Evolutionary conservation across 2,113 vertebrate genomes (phyloP).

Genomic region (Anolis carolinensis): DNA sequence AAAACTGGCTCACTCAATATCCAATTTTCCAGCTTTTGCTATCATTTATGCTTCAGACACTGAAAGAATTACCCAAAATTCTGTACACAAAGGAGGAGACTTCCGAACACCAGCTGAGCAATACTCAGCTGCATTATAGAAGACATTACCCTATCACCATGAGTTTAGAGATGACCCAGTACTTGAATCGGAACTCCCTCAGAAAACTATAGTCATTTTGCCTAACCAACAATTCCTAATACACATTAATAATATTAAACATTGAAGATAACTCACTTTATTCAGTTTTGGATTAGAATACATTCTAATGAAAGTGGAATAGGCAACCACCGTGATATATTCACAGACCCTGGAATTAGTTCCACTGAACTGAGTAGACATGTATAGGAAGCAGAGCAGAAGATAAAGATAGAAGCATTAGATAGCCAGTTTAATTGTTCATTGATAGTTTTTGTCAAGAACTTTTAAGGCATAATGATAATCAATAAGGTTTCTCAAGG

Average conservation of each 20-base stretch:
- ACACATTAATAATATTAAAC: not conserved
- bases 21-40: not conserved
- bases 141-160: too few species aligned
- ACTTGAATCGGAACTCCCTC: not conserved
- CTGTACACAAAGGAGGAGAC: not conserved
- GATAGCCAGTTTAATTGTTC: constrained; percentile 25
- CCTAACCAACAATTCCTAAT: not conserved
- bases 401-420: not conserved
- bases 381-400: not conserved
- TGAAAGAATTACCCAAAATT: not conserved
- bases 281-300: not conserved
- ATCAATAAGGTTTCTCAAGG: not conserved
- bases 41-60: not conserved
- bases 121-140: not conserved
- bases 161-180: too few species aligned
- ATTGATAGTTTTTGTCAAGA: not conserved
- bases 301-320: not conserved
- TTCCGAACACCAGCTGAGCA: not conserved
- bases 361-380: not conserved
- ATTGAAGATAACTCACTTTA: not conserved
- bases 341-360: not conserved
- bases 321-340: not conserved
- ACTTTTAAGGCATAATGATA: not conserved
- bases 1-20: constrained; percentile 13
- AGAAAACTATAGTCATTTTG: not conserved